Evolutionary conservation across 2,888 invertebrate genomes (phyloP).

Genomic region (Acleris holmiana): DNA sequence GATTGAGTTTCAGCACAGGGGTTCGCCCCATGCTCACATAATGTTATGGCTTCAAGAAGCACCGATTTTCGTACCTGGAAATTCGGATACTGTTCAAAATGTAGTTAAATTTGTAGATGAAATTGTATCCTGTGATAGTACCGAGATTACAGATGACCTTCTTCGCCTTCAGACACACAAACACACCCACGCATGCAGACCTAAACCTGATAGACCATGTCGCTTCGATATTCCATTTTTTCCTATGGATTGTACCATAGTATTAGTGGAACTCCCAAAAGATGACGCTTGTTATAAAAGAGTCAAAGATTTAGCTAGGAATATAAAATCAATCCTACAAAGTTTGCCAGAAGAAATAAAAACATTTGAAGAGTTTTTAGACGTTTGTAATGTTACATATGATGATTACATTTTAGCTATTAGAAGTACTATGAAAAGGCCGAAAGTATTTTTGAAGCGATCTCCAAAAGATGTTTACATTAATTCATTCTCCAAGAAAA

Average conservation of each 20-base stretch:
- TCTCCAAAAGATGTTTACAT: slow-evolving; percentile 6
- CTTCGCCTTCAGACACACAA: slow-evolving; percentile 32
- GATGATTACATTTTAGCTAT: slow-evolving; percentile 12
- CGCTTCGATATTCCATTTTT: slow-evolving; percentile 42
- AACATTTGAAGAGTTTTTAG: slow-evolving; percentile 6
- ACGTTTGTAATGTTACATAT: not conserved
- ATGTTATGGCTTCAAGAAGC: too few species aligned
- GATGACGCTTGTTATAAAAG: not conserved
- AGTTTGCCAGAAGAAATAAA: slow-evolving; percentile 2
- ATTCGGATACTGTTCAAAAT: too few species aligned
- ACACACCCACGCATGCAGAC: slow-evolving; percentile 42
- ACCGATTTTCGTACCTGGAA: too few species aligned
- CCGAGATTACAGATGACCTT: too few species aligned
- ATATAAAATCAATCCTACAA: slow-evolving; percentile 1
- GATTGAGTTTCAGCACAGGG: too few species aligned
- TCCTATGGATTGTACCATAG: slow-evolving; percentile 40
- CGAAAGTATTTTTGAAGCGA: slow-evolving; percentile 1
- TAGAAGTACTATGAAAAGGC: slow-evolving; percentile 7
- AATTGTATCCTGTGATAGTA: too few species aligned
- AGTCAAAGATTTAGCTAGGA: not conserved
- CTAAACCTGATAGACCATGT: slow-evolving; percentile 40
- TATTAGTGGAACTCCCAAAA: slow-evolving; percentile 3
- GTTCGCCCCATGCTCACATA: too few species aligned
- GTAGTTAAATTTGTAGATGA: too few species aligned
- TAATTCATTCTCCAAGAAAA: slow-evolving; percentile 10